Evolutionary conservation across 2,888 invertebrate genomes (phyloP).

Genomic region (Drosophila mimica): DNA sequence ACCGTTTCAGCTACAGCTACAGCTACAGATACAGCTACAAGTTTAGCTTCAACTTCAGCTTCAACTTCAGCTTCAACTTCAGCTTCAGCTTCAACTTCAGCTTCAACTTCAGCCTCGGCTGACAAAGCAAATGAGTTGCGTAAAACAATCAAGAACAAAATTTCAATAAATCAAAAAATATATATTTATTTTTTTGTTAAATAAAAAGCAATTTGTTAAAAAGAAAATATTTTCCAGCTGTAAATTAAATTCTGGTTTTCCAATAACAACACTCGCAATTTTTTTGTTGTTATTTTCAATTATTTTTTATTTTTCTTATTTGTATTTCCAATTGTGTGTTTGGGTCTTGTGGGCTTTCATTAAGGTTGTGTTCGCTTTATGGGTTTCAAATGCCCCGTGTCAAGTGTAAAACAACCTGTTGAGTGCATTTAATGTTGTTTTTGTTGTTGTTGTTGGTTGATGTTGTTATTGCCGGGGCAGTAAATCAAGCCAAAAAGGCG

Average conservation of each 20-base stretch:
- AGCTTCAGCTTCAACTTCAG: slow-evolving; percentile 39
- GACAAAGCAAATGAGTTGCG: slow-evolving; percentile 1
- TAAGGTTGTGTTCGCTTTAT: slow-evolving; percentile 21
- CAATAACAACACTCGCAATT: slow-evolving; percentile 56
- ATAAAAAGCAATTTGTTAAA: neutral
- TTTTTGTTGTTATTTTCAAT: neutral
- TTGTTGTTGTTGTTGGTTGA: slow-evolving; percentile 20
- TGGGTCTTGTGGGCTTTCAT: slow-evolving; percentile 10
- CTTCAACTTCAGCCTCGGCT: slow-evolving; percentile 6
- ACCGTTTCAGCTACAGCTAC: slow-evolving; percentile 56
- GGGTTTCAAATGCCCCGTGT: slow-evolving; percentile 29
- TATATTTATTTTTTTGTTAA: neutral
- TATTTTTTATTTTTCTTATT: neutral
- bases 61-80: too few relatives aligned
- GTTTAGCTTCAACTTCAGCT: neutral
- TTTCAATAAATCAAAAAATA: slow-evolving; percentile 21
- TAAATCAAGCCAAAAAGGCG: slow-evolving; percentile 78
- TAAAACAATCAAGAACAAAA: slow-evolving; percentile 3
- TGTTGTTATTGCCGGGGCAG: slow-evolving; percentile 53
- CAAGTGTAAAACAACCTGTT: slow-evolving; percentile 68
- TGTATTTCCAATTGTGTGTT: neutral
- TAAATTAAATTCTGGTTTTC: slow-evolving; percentile 52
- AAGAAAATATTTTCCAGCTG: slow-evolving; percentile 22
- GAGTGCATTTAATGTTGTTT: slow-evolving; percentile 53
- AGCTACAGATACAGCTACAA: slow-evolving; percentile 1